phyloP scores from a whole-genome alignment of 2,113 vertebrate genomes.

The Pardalotus punctatus region DNA sequence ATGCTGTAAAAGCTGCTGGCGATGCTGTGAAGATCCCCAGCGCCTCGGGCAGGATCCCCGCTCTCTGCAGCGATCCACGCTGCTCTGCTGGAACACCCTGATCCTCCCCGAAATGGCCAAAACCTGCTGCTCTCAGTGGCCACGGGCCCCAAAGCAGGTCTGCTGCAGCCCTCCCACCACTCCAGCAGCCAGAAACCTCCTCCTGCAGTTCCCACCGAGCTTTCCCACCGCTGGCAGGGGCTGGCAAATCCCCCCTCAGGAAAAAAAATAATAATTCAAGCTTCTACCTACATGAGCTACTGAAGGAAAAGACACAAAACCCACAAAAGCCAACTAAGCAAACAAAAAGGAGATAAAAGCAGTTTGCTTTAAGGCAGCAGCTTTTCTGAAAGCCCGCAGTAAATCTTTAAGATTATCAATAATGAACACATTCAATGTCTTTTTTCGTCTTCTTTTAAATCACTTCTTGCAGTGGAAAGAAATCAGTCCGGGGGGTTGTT shows the following conservation, averaged over 20 bases:
- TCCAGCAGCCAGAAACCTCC: background rate
- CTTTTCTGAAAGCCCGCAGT: conserved; percentile 51
- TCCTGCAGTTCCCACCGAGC: background rate
- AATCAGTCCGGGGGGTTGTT: conserved; percentile 54
- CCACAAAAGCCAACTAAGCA: conserved; percentile 62
- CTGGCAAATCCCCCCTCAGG: background rate
- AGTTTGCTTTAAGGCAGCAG: conserved; percentile 57
- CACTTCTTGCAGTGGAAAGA: conserved; percentile 32
- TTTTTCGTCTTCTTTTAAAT: conserved; percentile 42
- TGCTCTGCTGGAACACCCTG: fast-evolving
- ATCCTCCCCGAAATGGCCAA: fast-evolving
- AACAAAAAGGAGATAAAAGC: conserved; percentile 63
- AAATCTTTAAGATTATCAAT: conserved; percentile 65
- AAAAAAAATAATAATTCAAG: background rate
- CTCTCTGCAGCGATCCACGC: background rate
- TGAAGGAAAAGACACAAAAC: background rate
- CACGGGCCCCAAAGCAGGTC: background rate
- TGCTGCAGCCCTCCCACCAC: fast-evolving
- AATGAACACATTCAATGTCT: conserved; percentile 58
- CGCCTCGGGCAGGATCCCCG: fast-evolving
- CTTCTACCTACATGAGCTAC: background rate
- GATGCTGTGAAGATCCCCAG: background rate
- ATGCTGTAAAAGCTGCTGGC: no score
- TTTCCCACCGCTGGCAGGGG: background rate
- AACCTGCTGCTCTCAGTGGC: fast-evolving